These are phyloP conservation scores for Amblyteles armatorius DNA, from an alignment of 2,888 invertebrate genomes.

Conservation along the genomic window DNA sequence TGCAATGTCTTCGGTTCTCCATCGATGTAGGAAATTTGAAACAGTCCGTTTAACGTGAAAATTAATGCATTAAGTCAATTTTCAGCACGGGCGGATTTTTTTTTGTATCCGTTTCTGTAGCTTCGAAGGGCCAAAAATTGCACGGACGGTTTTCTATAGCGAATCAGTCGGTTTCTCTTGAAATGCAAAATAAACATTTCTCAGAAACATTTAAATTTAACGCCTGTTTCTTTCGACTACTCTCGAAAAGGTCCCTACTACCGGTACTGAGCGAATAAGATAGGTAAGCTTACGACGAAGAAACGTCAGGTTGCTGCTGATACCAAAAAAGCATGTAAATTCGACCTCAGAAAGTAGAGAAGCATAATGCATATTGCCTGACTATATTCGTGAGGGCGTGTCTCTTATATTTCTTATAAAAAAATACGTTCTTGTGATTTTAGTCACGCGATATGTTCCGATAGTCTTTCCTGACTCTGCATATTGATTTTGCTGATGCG, in stretches of 20 bases:
- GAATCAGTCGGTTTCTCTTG: slow-evolving; percentile 35
- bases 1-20: not conserved
- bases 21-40: not conserved
- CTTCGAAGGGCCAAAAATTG: not conserved
- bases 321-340: slow-evolving; percentile 56
- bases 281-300: slow-evolving; percentile 83
- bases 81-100: not conserved
- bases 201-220: slow-evolving; percentile 71
- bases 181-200: slow-evolving; percentile 30
- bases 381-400: not conserved
- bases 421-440: not conserved
- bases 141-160: not conserved
- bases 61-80: not conserved
- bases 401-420: not conserved
- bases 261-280: slow-evolving; percentile 93
- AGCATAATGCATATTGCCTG: slow-evolving; percentile 7
- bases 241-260: slow-evolving; percentile 89
- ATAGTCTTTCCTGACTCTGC: slow-evolving; percentile 41
- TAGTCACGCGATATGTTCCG: not conserved
- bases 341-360: slow-evolving; percentile 39
- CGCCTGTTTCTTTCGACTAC: slow-evolving; percentile 80
- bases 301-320: slow-evolving; percentile 56
- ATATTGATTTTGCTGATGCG: slow-evolving; percentile 43
- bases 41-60: not conserved
- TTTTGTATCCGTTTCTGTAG: not conserved